phyloP scores from a whole-genome alignment of 2,888 invertebrate species.

The Leptodirus hochenwartii region DNA sequence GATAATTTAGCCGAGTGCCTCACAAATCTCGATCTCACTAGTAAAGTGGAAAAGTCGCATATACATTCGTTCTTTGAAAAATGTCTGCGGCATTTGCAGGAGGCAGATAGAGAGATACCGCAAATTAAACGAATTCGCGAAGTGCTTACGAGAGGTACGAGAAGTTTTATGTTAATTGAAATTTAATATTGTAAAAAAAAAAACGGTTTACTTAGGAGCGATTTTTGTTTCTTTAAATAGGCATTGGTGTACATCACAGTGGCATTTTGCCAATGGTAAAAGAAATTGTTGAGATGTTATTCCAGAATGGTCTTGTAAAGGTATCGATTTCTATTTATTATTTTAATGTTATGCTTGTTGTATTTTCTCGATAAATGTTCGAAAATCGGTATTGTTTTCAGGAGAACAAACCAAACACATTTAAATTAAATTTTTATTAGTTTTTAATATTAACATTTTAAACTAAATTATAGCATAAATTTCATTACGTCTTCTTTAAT shows the following conservation, averaged over 20 bases:
- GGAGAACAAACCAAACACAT: not conserved
- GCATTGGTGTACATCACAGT: constrained; percentile 96
- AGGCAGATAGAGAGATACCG: constrained; percentile 72
- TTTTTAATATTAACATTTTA: not conserved
- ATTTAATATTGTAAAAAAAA: too few species aligned
- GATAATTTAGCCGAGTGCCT: constrained; percentile 42
- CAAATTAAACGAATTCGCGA: constrained; percentile 60
- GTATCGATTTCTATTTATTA: constrained; percentile 12
- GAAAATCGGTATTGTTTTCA: not conserved
- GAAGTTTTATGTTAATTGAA: too few species aligned
- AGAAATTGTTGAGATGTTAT: constrained; percentile 96
- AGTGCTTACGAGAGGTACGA: constrained; percentile 33
- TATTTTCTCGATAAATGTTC: constrained; percentile 6
- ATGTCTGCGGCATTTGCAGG: constrained; percentile 56
- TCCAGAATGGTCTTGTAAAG: constrained; percentile 78
- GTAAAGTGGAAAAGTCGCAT: constrained; percentile 63
- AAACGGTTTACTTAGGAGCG: too few species aligned
- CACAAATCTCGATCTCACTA: constrained; percentile 54
- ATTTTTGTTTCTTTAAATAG: constrained; percentile 48
- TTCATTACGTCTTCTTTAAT: not conserved
- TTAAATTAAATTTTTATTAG: not conserved
- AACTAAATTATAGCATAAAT: constrained; percentile 1
- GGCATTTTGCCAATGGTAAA: constrained; percentile 97
- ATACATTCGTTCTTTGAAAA: constrained; percentile 74
- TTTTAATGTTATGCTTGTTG: not conserved